These are phyloP conservation scores for Chelonia mydas DNA, from an alignment of 2,797 vertebrate genomes.

Conservation along the genomic window DNA sequence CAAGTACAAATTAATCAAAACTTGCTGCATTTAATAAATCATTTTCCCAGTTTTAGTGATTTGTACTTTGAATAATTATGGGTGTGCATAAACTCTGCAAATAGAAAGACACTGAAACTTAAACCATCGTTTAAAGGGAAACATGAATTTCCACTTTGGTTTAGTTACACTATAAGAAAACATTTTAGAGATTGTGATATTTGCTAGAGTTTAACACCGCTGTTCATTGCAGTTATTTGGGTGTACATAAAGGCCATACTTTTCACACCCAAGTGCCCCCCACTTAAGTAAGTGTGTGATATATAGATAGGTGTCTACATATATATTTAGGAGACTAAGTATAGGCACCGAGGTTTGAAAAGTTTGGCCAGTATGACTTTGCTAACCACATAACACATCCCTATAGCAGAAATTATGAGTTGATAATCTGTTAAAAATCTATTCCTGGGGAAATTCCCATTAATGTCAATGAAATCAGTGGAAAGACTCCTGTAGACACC, in stretches of 20 bases:
- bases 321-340: neutral
- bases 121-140: neutral
- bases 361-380: neutral
- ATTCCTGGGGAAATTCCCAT: neutral
- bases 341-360: neutral
- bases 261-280: accelerated
- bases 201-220: neutral
- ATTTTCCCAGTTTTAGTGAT: neutral
- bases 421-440: neutral
- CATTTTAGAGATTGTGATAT: no score
- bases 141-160: no score
- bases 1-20: neutral
- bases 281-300: neutral
- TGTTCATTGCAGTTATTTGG: neutral
- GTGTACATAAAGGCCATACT: neutral
- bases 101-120: neutral
- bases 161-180: neutral
- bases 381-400: neutral
- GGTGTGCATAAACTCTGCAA: neutral
- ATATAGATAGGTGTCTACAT: neutral
- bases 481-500: neutral
- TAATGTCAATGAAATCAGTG: neutral
- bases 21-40: neutral
- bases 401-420: neutral
- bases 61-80: no score